A percentile compares a stretch with the other conserved stretches of the same genome.
phyloP scores from a whole-genome alignment of 2,888 invertebrate species.

The Amphiduros pacificus region DNA sequence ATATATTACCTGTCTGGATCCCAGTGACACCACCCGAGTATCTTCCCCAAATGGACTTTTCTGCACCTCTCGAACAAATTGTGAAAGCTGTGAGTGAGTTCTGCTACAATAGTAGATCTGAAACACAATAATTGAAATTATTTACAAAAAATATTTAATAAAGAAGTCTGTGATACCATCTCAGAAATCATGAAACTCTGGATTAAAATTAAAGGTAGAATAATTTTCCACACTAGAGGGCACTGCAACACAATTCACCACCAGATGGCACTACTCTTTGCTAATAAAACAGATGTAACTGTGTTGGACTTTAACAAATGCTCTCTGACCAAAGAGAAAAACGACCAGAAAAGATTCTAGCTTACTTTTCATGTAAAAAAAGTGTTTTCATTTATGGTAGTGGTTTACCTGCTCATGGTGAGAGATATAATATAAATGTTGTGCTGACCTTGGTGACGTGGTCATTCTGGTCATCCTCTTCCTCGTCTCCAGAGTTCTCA shows the following conservation, averaged over 20 bases:
- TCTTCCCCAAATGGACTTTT: conserved; percentile 74
- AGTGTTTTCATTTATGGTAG: too few relatives aligned
- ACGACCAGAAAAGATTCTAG: too few relatives aligned
- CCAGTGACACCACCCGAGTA: conserved; percentile 78
- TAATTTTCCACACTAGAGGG: neutral
- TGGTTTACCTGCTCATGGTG: too few relatives aligned
- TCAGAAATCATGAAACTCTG: too few relatives aligned
- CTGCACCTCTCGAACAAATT: conserved; percentile 90
- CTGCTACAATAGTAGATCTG: conserved; percentile 90
- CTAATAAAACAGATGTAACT: too few relatives aligned
- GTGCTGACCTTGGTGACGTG: conserved; percentile 56
- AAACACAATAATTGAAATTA: conserved; percentile 17
- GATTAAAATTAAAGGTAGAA: too few relatives aligned
- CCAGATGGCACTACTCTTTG: too few relatives aligned
- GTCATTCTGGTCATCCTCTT: conserved; percentile 41
- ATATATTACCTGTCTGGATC: conserved; percentile 80
- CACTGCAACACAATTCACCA: neutral
- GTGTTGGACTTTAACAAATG: too few relatives aligned
- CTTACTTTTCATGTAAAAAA: too few relatives aligned
- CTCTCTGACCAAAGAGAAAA: too few relatives aligned
- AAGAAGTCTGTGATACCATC: neutral
- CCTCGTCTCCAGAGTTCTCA: conserved; percentile 42
- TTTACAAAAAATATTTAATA: neutral
- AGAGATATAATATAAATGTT: too few relatives aligned
- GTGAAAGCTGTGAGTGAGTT: conserved; percentile 94